A percentile compares a stretch with the other conserved stretches of the same genome.
These are phyloP conservation scores for Peromyscus nudipes DNA, from an alignment of 2,797 vertebrate genomes.

Conservation along the genomic window DNA sequence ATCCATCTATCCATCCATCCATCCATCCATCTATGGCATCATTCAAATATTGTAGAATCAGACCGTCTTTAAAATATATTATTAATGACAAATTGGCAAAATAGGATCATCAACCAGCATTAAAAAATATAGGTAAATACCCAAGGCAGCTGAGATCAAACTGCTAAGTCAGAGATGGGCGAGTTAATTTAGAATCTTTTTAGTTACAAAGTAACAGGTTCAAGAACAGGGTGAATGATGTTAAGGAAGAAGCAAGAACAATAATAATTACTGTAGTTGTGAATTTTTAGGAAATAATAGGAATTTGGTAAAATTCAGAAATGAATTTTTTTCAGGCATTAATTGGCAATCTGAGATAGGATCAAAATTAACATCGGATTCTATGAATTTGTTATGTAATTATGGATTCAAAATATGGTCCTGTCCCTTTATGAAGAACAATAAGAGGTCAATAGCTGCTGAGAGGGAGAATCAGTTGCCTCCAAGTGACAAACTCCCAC, in stretches of 20 bases:
- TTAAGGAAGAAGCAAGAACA: neutral
- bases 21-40: neutral
- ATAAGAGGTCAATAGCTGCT: neutral
- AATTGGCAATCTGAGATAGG: neutral
- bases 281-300: slow-evolving; percentile 1
- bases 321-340: neutral
- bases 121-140: slow-evolving; percentile 10
- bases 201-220: neutral
- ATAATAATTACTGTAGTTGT: neutral
- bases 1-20: too few relatives aligned
- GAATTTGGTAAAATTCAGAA: slow-evolving; percentile 11
- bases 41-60: neutral
- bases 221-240: neutral
- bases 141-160: neutral
- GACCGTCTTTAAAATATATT: neutral
- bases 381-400: slow-evolving; percentile 1
- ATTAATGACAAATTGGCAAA: neutral
- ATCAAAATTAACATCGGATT: slow-evolving; percentile 6
- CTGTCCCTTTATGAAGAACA: neutral
- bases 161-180: neutral
- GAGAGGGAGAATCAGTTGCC: neutral
- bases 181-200: neutral
- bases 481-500: neutral
- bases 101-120: neutral
- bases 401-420: slow-evolving; percentile 11